Evolutionary conservation across 2,888 invertebrate species (phyloP).

Genomic region (Sepiola atlantica): DNA sequence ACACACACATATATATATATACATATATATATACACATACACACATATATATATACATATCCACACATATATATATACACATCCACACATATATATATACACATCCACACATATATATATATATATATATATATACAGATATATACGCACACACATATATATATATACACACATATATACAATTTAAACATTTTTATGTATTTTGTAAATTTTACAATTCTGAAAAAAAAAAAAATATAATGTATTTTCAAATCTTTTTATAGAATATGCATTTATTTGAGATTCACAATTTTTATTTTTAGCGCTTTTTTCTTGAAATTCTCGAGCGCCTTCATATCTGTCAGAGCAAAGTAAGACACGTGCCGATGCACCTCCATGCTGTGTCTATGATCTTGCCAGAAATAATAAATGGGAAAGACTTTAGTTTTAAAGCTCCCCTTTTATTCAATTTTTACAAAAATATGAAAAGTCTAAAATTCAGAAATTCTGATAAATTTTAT

Average conservation of each 20-base stretch:
- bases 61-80: too few relatives aligned
- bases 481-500: neutral
- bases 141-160: too few relatives aligned
- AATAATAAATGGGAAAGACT: constrained; percentile 70
- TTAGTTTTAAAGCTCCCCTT: constrained; percentile 71
- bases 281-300: constrained; percentile 49
- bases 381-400: constrained; percentile 73
- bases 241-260: neutral
- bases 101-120: too few relatives aligned
- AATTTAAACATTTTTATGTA: neutral
- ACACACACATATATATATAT: too few relatives aligned
- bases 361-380: constrained; percentile 77
- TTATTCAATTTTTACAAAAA: constrained; percentile 72
- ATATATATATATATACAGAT: too few relatives aligned
- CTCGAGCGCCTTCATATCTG: constrained; percentile 74
- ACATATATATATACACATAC: too few relatives aligned
- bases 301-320: constrained; percentile 75
- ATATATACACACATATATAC: too few relatives aligned
- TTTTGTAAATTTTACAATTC: neutral
- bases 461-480: constrained; percentile 71
- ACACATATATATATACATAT: too few relatives aligned
- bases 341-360: constrained; percentile 76
- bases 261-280: neutral
- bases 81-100: too few relatives aligned
- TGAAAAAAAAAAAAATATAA: neutral